A percentile compares a stretch with the other conserved stretches of the same genome.
phyloP scores from a whole-genome alignment of 1,140 invertebrate species.

The Myzus persicae region DNA sequence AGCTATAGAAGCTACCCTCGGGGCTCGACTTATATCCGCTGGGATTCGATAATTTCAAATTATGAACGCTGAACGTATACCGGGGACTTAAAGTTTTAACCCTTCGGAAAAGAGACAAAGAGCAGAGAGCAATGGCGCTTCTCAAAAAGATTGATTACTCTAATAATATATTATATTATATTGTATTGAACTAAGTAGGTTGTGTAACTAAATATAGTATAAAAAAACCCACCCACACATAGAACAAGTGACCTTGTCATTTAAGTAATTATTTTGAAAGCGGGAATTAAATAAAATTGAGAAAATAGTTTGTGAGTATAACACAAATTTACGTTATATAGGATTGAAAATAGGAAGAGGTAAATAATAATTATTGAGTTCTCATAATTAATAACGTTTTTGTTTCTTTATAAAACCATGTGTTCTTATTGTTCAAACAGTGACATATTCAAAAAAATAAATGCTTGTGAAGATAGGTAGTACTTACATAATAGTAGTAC shows the following conservation, averaged over 20 bases:
- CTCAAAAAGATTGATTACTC: background rate
- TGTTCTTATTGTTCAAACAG: background rate
- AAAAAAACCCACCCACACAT: background rate
- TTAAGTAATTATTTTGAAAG: background rate
- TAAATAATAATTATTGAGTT: background rate
- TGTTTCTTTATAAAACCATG: background rate
- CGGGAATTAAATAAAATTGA: background rate
- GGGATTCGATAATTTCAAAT: conserved; percentile 26
- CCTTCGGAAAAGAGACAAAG: background rate
- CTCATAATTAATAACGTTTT: background rate
- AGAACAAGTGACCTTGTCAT: background rate
- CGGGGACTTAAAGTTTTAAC: background rate
- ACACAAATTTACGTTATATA: background rate
- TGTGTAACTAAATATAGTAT: background rate
- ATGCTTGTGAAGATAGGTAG: background rate
- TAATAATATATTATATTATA: background rate
- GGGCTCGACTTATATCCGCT: background rate
- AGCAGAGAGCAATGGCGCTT: background rate
- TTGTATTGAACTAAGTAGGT: background rate
- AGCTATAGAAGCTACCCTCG: background rate
- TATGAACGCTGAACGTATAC: conserved; percentile 3
- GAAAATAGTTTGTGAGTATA: background rate
- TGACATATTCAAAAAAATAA: background rate
- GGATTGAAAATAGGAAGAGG: background rate
- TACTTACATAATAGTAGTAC: background rate